Evolutionary conservation across 2,888 invertebrate genomes (phyloP).

Genomic region (Dasypolia templi): DNA sequence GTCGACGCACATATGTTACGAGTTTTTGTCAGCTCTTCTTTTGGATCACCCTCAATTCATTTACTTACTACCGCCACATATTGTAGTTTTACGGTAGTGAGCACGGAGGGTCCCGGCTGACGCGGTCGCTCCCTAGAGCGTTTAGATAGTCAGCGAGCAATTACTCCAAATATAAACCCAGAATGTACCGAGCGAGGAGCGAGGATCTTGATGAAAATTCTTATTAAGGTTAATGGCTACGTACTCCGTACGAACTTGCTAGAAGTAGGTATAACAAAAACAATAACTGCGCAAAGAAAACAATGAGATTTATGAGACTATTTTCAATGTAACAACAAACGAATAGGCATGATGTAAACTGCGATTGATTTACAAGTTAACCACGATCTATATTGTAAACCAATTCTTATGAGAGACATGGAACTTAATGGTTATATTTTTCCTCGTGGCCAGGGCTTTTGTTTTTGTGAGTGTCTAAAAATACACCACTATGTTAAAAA

Average conservation of each 20-base stretch:
- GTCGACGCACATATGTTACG: background rate
- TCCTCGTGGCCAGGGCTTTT: conserved; percentile 8
- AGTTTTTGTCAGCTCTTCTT: conserved; percentile 27
- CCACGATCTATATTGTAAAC: conserved; percentile 30
- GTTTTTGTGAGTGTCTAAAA: conserved; percentile 32
- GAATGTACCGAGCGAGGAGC: conserved; percentile 32
- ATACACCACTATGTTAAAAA: conserved; percentile 27
- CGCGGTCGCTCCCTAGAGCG: conserved; percentile 41
- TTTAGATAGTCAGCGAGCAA: conserved; percentile 57
- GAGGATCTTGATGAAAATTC: conserved; percentile 51
- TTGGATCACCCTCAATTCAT: conserved; percentile 40
- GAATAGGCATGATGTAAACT: conserved; percentile 25
- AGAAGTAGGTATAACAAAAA: conserved; percentile 31
- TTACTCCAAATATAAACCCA: conserved; percentile 61
- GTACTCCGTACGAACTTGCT: conserved; percentile 28
- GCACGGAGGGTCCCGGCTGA: conserved; percentile 37
- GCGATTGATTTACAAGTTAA: conserved; percentile 50
- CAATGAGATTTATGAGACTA: conserved; percentile 49
- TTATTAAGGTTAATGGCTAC: conserved; percentile 52
- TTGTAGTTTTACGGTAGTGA: conserved; percentile 35
- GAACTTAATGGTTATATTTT: background rate
- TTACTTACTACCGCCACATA: conserved; percentile 10
- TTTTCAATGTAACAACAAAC: conserved; percentile 50
- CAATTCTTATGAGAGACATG: conserved; percentile 1
- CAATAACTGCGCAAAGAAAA: conserved; percentile 40